A percentile compares a stretch with the other conserved stretches of the same genome.
Conservation (phyloP, 2,797 vertebrate genomes). For the Nyctibius grandis region DNA sequence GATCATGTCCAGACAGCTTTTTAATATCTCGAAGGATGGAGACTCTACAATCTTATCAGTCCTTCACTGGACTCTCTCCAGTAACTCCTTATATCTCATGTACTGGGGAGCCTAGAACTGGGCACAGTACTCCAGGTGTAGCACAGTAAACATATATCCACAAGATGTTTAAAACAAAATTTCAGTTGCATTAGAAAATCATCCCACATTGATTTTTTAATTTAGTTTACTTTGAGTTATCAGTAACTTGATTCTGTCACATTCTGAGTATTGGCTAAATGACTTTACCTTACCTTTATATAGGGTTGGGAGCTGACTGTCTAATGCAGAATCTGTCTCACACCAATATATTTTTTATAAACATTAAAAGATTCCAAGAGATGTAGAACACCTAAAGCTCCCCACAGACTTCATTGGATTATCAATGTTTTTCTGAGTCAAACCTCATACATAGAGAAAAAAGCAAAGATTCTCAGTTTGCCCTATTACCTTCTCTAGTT, state of each 20-base stretch:
- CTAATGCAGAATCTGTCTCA: neutral
- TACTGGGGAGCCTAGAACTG: neutral
- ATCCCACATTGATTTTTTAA: accelerated
- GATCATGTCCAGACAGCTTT: too few species aligned
- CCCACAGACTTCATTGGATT: neutral
- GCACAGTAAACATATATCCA: neutral
- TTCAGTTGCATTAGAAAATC: neutral
- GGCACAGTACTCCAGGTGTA: neutral
- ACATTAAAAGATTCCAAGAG: neutral
- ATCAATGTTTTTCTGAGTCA: neutral
- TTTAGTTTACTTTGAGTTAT: neutral
- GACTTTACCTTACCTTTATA: neutral
- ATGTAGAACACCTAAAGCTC: neutral
- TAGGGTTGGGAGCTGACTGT: neutral
- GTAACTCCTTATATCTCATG: too few species aligned
- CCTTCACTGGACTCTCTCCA: too few species aligned
- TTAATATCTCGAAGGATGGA: too few species aligned
- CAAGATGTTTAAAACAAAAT: neutral
- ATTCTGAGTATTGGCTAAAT: neutral
- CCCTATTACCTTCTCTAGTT: neutral
- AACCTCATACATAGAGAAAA: neutral
- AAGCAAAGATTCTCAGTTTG: neutral
- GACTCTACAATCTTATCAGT: too few species aligned
- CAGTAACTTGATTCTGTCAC: neutral
- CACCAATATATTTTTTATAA: neutral